These are phyloP conservation scores for Pocillopora damicornis DNA, from an alignment of 64 coral and sea anemone genomes.

Conservation along the genomic window DNA sequence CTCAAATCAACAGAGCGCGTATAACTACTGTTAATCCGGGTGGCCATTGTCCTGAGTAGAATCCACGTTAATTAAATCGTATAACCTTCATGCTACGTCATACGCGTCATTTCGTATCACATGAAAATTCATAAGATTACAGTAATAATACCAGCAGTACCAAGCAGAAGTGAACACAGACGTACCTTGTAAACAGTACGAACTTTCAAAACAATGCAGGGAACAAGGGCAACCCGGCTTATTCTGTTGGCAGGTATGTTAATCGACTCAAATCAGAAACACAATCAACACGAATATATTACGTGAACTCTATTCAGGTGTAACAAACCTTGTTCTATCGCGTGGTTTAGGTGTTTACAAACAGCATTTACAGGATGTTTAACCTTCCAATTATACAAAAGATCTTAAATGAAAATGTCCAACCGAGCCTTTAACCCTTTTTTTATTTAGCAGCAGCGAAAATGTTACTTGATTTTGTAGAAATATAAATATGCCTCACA, in stretches of 20 bases:
- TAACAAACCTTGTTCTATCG: too few species aligned
- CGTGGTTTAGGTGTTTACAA: conserved; percentile 14
- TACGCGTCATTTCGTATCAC: not conserved
- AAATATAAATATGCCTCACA: not conserved
- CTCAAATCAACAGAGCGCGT: not conserved
- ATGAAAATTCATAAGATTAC: conserved; percentile 22
- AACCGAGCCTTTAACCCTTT: not conserved
- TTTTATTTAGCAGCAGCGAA: not conserved
- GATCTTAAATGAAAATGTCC: not conserved
- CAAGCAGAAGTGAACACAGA: not conserved
- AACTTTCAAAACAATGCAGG: conserved; percentile 18
- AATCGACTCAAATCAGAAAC: not conserved
- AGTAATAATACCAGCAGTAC: not conserved
- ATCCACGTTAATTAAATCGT: not conserved
- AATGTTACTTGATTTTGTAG: not conserved
- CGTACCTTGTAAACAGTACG: not conserved
- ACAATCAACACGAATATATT: not conserved
- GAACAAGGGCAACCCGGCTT: not conserved
- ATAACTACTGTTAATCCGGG: not conserved
- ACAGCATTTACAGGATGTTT: conserved; percentile 1
- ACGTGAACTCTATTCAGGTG: not conserved
- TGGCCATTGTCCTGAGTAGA: not conserved
- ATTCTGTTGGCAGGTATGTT: conserved; percentile 29
- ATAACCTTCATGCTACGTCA: conserved; percentile 7
- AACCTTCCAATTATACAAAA: conserved; percentile 6